Evolutionary conservation across 2,113 vertebrate species (phyloP), one percentile per base, ranked within the genome.

Genomic region (Vireo altiloquus): DNA sequence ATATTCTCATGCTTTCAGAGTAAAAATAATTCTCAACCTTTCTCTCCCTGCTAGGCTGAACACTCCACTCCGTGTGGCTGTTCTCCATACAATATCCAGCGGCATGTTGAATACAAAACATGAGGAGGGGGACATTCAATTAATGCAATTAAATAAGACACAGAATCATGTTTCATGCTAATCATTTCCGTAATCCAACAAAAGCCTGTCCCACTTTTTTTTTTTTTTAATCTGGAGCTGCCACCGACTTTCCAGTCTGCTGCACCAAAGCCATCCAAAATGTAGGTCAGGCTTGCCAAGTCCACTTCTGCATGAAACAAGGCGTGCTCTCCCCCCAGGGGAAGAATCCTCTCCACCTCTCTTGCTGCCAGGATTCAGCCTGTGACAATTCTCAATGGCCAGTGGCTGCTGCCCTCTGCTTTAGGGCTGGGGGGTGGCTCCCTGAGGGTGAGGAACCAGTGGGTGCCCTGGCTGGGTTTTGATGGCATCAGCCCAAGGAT

Each of bases 211-310:
- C 92, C 85, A 83, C 70, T 96, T 97, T 92, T 90, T 71, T 90
- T 87, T 57, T 90, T 75, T 72, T 80, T 89, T 25, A 57, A 68
- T 87, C 56, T 63, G 95, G 68, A 81, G 53, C 72, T 83, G 60
- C 91, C 85, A 88, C 68, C 0, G 21, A 63, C 21, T 95, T 97
- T 97, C 96, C 95, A 95, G 95, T 96, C 96, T 97, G 96, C 82
- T 95, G 93, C 95, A 92, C 92, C 76, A 74, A 64, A 91, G 78
- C 87, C 71, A 30, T 93, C 77, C 49, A 54, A 92, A 96, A 97
- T 97, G 68, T 97, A 96, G 96, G 96, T 97, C 96, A 95, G 77
- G 65, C 83, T 96, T 94, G 94, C 87, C 82, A 89, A 64, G 52
- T 56, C 92, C 82, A 50, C 65, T 93, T 82, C 79, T 79, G 71